These are phyloP conservation scores for Oxyruncus cristatus DNA, from an alignment of 2,113 vertebrate species.

Conservation along the genomic window DNA sequence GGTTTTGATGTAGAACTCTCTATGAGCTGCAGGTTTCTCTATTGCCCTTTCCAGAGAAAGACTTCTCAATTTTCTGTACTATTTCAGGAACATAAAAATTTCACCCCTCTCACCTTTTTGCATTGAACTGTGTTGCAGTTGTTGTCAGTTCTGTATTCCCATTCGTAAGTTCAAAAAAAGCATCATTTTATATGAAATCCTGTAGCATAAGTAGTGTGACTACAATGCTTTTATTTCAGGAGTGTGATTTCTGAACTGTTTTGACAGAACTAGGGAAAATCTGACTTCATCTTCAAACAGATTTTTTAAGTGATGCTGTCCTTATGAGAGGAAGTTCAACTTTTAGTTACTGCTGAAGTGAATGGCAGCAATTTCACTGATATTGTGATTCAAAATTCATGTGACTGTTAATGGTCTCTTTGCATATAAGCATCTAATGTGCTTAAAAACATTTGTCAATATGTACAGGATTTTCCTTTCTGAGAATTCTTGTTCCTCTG, in stretches of 20 bases:
- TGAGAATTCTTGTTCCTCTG: neutral
- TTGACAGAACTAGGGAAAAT: neutral
- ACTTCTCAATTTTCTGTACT: neutral
- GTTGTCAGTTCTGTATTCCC: neutral
- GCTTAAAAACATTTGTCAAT: neutral
- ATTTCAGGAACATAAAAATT: neutral
- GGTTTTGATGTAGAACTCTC: rapidly evolving
- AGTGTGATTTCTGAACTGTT: neutral
- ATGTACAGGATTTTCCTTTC: neutral
- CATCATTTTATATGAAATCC: neutral
- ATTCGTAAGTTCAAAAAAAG: neutral
- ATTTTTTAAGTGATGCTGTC: neutral
- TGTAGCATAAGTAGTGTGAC: neutral
- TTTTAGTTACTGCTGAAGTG: neutral
- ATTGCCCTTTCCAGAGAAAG: neutral
- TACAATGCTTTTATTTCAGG: neutral
- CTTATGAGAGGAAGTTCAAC: neutral
- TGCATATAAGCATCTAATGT: neutral
- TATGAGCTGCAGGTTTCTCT: neutral
- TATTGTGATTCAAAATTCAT: neutral
- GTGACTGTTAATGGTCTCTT: neutral
- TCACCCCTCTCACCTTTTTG: neutral
- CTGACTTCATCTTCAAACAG: neutral
- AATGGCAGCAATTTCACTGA: neutral
- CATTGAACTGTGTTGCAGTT: neutral